Evolutionary conservation across 1,140 invertebrate species (phyloP), one percentile per base, ranked within the genome.

Genomic region (Papilio polytes): DNA sequence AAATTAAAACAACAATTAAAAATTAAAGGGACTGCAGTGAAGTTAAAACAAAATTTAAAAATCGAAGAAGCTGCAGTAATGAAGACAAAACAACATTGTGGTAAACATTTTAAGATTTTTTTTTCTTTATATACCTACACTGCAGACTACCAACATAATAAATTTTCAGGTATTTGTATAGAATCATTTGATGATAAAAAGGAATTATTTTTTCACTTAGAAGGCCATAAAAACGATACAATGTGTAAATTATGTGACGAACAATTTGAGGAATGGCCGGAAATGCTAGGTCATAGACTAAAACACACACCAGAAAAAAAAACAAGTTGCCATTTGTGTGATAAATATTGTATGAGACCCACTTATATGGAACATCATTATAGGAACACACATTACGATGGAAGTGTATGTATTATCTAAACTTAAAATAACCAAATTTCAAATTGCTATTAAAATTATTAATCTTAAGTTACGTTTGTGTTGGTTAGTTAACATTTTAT

Each of bases 141-240:
- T 41, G 36, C 36, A 41, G 36, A 41, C 36, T 41, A 41, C 36
- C 36, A 41, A 41, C 36, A 41, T 41, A 41, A 48, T 82, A 59
- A 31, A n/a, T 20, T 91, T 92, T 46, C 85, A 94, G 92, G 92
- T 73, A 78, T 94, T 56, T 94, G 93, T 79, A 72, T 74, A 9
- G 85, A 86, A 74, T 44, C 31, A 53, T 91, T 87, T 86, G 66
- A 82, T 41, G 78, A 85, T 9, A 74, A 83, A 80, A 51, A 51
- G 22, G 66, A 73, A 18, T 74, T 91, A 70, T 81, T 26, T 22
- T 74, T 74, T 12, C 89, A 90, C 81, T 72, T 90, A 41, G 82
- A 84, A 26, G 74, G 26, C 7, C 91, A 93, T 74, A 87, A 85
- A 72, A 81, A 66, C 3, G 73, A 72, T 66, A 85, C 79, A n/a